Conservation (phyloP, 2,888 invertebrate species). For the Morpho deidamia region DNA sequence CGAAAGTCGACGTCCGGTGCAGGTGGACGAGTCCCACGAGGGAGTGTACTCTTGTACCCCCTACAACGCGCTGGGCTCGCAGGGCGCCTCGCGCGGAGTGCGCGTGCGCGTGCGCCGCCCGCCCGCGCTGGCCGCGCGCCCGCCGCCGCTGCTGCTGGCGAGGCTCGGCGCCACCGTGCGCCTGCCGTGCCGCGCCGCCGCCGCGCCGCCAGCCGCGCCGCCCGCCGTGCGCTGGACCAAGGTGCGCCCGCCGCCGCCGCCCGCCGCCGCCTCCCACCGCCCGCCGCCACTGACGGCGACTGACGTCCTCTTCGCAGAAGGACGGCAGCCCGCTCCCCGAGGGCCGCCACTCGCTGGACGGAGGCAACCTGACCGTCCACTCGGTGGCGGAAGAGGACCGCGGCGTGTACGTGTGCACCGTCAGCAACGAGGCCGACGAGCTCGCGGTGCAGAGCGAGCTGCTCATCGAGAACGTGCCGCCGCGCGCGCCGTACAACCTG, state of each 20-base stretch:
- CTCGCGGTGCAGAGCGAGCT: conserved; percentile 88
- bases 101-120: conserved; percentile 91
- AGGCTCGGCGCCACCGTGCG: conserved; percentile 88
- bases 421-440: conserved; percentile 93
- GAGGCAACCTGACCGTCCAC: conserved; percentile 90
- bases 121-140: conserved; percentile 88
- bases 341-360: conserved; percentile 82
- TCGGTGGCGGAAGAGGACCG: conserved; percentile 91
- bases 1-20: not conserved
- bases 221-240: conserved; percentile 40
- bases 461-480: conserved; percentile 90
- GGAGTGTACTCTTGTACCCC: conserved; percentile 96
- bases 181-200: conserved; percentile 89
- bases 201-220: conserved; percentile 39
- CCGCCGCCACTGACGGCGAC: not conserved
- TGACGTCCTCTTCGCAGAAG: conserved; percentile 74
- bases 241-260: conserved; percentile 23
- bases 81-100: conserved; percentile 90
- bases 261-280: no score
- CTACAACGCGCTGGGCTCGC: conserved; percentile 91
- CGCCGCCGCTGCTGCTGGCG: conserved; percentile 90
- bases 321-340: conserved; percentile 84
- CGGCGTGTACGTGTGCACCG: conserved; percentile 90
- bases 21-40: conserved; percentile 90
- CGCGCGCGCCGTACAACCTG: conserved; percentile 94